These are phyloP conservation scores for Drosophila carrolli DNA, from an alignment of 1,140 invertebrate genomes.

Conservation along the genomic window DNA sequence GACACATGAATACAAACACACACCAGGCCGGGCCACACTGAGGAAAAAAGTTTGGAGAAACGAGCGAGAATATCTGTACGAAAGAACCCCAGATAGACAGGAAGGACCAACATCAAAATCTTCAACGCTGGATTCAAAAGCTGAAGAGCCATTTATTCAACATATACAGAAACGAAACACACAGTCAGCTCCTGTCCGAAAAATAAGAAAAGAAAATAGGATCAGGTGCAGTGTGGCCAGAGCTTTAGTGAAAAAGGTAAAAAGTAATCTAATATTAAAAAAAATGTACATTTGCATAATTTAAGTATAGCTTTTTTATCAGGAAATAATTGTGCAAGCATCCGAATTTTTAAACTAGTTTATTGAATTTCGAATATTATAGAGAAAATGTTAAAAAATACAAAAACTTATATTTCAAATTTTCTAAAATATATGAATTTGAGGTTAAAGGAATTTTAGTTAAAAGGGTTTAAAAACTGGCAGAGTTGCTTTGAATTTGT, in stretches of 20 bases:
- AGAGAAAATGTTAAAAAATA: no score
- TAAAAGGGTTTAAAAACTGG: no score
- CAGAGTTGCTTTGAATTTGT: not conserved
- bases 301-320: not conserved
- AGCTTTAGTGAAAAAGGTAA: slow-evolving; percentile 3
- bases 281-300: not conserved
- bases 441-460: no score
- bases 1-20: slow-evolving; percentile 16
- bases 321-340: not conserved
- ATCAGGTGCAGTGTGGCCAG: slow-evolving; percentile 10
- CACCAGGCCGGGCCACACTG: slow-evolving; percentile 24
- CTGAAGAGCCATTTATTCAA: slow-evolving; percentile 11
- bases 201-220: slow-evolving; percentile 6
- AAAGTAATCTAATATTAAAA: slow-evolving; percentile 2
- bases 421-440: no score
- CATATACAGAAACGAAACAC: slow-evolving; percentile 6
- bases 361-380: no score
- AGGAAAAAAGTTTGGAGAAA: slow-evolving; percentile 21
- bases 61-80: slow-evolving; percentile 12
- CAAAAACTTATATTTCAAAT: no score
- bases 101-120: slow-evolving; percentile 53
- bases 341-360: no score
- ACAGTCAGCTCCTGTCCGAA: slow-evolving; percentile 14
- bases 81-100: slow-evolving; percentile 15
- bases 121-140: slow-evolving; percentile 43